Evolutionary conservation across 92 coral and sea anemone genomes (phyloP).

Genomic region (Parazoanthus darwini): DNA sequence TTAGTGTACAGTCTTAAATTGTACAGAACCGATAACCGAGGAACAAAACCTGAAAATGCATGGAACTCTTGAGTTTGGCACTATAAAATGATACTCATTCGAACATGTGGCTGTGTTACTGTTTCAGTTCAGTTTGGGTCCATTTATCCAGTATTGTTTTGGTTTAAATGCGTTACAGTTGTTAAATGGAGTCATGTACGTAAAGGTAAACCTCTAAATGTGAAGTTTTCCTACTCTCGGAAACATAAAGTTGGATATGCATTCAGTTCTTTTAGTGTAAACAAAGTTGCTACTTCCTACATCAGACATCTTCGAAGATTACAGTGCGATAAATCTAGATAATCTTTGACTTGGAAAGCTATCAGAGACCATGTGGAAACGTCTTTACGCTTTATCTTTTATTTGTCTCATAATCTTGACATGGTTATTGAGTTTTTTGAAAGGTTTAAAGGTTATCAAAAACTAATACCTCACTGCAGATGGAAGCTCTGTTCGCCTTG

Average conservation of each 20-base stretch:
- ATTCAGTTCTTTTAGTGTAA: not conserved
- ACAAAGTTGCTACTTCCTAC: not conserved
- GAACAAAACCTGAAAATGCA: not conserved
- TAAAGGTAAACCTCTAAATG: not conserved
- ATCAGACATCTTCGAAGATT: not conserved
- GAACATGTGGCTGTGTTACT: not conserved
- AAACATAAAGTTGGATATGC: not conserved
- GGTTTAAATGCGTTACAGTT: not conserved
- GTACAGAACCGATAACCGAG: not conserved
- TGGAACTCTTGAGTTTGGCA: not conserved
- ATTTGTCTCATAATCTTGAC: not conserved
- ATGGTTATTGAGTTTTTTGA: not conserved
- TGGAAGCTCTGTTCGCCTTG: constrained; percentile 4
- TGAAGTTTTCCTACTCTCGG: not conserved
- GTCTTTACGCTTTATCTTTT: not conserved
- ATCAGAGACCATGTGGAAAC: not conserved
- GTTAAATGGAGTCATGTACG: not conserved
- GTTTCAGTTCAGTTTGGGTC: not conserved
- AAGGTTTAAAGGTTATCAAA: constrained; percentile 9
- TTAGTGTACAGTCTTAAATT: not conserved
- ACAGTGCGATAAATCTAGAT: not conserved
- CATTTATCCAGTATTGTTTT: not conserved
- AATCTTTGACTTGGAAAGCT: not conserved
- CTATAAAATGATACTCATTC: not conserved
- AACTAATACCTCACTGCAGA: not conserved